A percentile compares a stretch with the other conserved stretches of the same genome.
Evolutionary conservation across 2,113 vertebrate species (phyloP).

Genomic region (Engystomops pustulosus): DNA sequence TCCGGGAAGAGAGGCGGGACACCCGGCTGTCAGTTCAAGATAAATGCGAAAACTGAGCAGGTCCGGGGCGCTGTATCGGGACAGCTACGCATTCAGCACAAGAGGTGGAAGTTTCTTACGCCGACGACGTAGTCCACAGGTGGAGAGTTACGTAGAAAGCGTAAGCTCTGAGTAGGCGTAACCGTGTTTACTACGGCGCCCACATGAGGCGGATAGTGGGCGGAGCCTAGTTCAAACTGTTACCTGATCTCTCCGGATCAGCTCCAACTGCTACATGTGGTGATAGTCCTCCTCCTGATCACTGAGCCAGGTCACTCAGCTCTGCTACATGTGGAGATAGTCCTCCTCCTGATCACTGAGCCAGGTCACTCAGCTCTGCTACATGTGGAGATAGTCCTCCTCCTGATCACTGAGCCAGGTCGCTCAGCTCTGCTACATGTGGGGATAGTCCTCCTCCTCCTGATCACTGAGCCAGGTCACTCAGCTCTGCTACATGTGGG

Average conservation of each 20-base stretch:
- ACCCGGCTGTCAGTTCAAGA: not conserved
- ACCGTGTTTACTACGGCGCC: slow-evolving; percentile 11
- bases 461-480: no score
- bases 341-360: not conserved
- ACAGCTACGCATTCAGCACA: not conserved
- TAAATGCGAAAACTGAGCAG: accelerated
- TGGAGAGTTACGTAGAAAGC: slow-evolving; percentile 59
- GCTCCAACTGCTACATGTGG: not conserved
- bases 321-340: no score
- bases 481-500: no score
- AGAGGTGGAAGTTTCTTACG: not conserved
- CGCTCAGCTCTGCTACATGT: no score
- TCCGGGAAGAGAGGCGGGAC: no score
- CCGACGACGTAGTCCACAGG: not conserved
- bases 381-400: no score
- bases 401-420: no score
- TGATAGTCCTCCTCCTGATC: not conserved
- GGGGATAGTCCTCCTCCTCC: no score
- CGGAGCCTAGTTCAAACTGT: slow-evolving; percentile 33
- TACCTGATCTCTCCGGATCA: not conserved
- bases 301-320: slow-evolving; percentile 12
- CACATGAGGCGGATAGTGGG: not conserved
- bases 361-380: not conserved
- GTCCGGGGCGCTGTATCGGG: not conserved
- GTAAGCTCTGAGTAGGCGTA: slow-evolving; percentile 55